Conservation (phyloP, 2,113 vertebrate genomes). For the Actenoides hombroni region DNA sequence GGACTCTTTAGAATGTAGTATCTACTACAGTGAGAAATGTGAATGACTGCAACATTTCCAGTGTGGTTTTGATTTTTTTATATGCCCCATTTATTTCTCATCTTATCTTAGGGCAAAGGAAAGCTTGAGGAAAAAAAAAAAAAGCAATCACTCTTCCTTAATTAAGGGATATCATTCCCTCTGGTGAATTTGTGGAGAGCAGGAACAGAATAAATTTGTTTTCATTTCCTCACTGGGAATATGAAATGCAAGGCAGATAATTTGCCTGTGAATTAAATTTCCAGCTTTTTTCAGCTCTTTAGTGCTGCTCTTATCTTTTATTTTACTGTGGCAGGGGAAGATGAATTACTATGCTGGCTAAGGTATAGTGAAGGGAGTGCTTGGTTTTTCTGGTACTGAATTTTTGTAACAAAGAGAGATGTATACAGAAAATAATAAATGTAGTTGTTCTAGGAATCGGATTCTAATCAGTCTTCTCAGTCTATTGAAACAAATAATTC, state of each 20-base stretch:
- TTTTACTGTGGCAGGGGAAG: neutral
- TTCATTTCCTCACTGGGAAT: constrained; percentile 60
- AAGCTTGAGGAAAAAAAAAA: neutral
- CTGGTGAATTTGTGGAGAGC: constrained; percentile 37
- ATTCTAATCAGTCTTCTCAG: neutral
- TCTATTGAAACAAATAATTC: neutral
- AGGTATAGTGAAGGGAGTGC: neutral
- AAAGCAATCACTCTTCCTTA: constrained; percentile 39
- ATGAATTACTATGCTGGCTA: neutral
- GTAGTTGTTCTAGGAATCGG: neutral
- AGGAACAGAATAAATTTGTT: constrained; percentile 35
- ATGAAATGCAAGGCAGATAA: constrained; percentile 44
- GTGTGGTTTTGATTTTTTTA: neutral
- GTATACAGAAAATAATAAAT: neutral
- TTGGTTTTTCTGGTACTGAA: neutral
- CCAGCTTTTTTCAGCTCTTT: constrained; percentile 5
- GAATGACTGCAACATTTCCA: neutral
- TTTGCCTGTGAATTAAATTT: constrained; percentile 38
- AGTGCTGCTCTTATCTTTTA: constrained; percentile 2
- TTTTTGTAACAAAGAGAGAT: neutral
- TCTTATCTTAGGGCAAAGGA: neutral
- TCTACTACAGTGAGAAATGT: neutral
- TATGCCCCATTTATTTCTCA: constrained; percentile 35
- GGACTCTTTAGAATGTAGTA: neutral
- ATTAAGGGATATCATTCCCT: constrained; percentile 50